Percentiles rank a stretch among this genome's conserved stretches.
Conservation (phyloP, 2,888 invertebrate genomes). For the Epirrhoe alternata region DNA sequence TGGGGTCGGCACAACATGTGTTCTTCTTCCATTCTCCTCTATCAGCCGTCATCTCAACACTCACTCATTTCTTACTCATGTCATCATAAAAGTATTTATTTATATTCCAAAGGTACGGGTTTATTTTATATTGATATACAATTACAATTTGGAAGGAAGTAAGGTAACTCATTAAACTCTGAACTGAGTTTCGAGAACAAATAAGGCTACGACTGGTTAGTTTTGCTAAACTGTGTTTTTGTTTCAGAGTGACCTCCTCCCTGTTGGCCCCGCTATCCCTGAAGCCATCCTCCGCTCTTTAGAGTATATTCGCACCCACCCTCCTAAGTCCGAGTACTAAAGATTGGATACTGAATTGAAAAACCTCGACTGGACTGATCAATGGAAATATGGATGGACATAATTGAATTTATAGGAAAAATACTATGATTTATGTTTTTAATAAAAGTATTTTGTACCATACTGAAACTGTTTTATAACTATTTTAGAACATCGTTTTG, state of each 20-base stretch:
- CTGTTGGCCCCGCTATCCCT: conserved; percentile 57
- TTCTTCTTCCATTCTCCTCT: too few species aligned
- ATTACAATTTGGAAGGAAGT: too few species aligned
- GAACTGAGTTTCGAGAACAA: neutral
- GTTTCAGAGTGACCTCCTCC: conserved; percentile 53
- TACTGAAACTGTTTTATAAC: neutral
- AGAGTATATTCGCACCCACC: conserved; percentile 57
- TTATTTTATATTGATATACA: too few species aligned
- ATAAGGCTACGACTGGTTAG: neutral
- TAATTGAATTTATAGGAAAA: conserved; percentile 18
- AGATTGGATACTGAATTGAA: neutral
- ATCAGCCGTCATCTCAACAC: too few species aligned
- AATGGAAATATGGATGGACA: conserved; percentile 3
- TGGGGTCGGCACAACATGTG: too few species aligned
- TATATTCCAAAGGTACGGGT: too few species aligned
- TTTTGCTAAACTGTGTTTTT: conserved; percentile 1
- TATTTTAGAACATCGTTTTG: too few species aligned
- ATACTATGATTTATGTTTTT: conserved; percentile 14
- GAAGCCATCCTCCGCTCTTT: conserved; percentile 57
- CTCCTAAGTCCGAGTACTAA: conserved; percentile 19
- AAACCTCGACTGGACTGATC: conserved; percentile 26
- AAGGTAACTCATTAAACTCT: too few species aligned
- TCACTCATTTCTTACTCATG: too few species aligned
- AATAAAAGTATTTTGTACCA: conserved; percentile 23
- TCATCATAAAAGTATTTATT: too few species aligned